A percentile compares a stretch with the other conserved stretches of the same genome.
Conservation (phyloP, 2,888 invertebrate species). For the Ernsta delagoae region DNA sequence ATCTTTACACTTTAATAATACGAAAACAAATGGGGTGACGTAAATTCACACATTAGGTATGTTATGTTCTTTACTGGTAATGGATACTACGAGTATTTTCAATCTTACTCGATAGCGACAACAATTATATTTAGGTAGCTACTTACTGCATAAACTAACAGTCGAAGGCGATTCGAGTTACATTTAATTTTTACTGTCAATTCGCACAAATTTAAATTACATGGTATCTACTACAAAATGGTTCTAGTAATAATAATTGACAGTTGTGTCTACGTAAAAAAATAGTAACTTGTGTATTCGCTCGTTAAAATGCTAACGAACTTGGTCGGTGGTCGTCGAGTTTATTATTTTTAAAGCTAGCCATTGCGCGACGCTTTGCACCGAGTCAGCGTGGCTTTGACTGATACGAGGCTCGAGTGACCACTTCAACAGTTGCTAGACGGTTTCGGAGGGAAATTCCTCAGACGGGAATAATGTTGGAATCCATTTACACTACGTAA, state of each 20-base stretch:
- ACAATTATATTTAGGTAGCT: no score
- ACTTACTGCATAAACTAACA: no score
- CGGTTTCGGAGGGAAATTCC: slow-evolving; percentile 17
- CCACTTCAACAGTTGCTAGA: slow-evolving; percentile 18
- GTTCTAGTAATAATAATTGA: not conserved
- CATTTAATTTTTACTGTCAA: no score
- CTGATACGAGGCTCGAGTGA: slow-evolving; percentile 18
- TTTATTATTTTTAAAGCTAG: slow-evolving; percentile 2
- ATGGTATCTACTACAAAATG: not conserved
- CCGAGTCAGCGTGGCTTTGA: not conserved
- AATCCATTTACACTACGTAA: not conserved
- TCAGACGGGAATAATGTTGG: not conserved
- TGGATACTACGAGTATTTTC: no score
- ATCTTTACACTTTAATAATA: no score
- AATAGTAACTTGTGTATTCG: not conserved
- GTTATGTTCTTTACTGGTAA: no score
- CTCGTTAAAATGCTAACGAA: slow-evolving; percentile 9
- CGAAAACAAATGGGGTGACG: no score
- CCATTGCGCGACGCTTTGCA: slow-evolving; percentile 3
- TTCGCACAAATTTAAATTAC: not conserved
- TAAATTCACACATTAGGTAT: no score
- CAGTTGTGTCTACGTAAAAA: not conserved
- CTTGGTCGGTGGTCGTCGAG: not conserved
- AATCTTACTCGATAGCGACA: no score
- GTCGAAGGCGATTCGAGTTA: no score